Base-by-base conservation (phyloP, 2,888 invertebrate species). In the Taenaris catops region DNA sequence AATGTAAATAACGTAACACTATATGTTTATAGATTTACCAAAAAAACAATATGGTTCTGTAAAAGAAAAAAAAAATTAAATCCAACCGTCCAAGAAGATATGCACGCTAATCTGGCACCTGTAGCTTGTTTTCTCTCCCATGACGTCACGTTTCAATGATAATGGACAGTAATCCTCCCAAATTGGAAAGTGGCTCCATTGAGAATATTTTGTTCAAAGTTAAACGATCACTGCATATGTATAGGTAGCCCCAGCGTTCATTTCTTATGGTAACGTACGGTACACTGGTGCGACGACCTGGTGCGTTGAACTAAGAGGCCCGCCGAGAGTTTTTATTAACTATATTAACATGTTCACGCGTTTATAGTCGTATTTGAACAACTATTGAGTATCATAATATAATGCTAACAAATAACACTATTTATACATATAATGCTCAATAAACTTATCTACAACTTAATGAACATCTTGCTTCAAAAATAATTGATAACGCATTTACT, bases 211-310 rank as follows among this genome's bases (percentile, higher is more conserved):
- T 24, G 33, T 44, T 31, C 31, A 34, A 26, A 29, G 41, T 41
- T 28, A 32, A 34, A 23, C 34, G 62, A 57, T 56, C 51, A 60
- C 62, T 54, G 55, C 55, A 54, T 70, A 74, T 65, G 73, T 75
- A 59, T 61, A 63, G 63, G 62, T 72, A 66, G 62, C 49, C 59
- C 55, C 63, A 56, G 61, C 70, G 66, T 69, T 63, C 59, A 63
- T 74, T 75, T 81, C 80, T 79, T 80, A 79, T 78, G 75, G 71
- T 58, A 55, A 49, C 62, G 70, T 81, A 84, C 83, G 83, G 84
- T 83, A 84, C 57, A 67, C 53, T 68, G 68, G 83, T 60, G 65
- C 81, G 79, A 50, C 81, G 81, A 83, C 81, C 81, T 63, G 67
- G 75, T 68, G 54, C 80, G 69, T 73, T 81, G 81, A 81, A 83